Conservation (phyloP, 2,888 invertebrate species). For the Scelioninae gen. 1 region DNA sequence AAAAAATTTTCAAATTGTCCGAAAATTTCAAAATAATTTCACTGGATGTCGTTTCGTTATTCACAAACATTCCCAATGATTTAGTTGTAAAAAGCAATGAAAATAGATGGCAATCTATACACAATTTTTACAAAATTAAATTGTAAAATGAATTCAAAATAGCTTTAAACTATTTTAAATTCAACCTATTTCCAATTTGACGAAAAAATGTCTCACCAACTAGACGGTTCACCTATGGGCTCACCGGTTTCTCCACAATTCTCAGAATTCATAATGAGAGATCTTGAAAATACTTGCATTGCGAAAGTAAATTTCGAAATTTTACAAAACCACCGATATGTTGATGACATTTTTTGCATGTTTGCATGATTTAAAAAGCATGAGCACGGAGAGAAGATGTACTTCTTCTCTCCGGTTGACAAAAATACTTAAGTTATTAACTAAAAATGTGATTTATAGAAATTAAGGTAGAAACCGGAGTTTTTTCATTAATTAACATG, state of each 20-base stretch:
- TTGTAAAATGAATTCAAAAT: neutral
- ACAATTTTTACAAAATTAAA: neutral
- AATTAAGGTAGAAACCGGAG: too few species aligned
- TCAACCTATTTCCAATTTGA: neutral
- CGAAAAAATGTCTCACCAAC: neutral
- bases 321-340: neutral
- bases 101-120: neutral
- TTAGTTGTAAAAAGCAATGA: neutral
- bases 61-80: neutral
- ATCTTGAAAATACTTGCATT: neutral
- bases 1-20: neutral
- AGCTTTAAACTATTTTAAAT: neutral
- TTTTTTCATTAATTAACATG: too few species aligned
- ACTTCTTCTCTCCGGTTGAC: too few species aligned
- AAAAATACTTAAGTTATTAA: too few species aligned
- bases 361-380: too few species aligned
- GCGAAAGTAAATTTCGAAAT: too few species aligned
- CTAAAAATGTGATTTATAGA: too few species aligned
- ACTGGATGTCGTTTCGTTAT: neutral
- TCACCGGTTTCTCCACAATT: neutral
- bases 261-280: neutral
- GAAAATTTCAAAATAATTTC: neutral
- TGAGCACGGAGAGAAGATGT: too few species aligned
- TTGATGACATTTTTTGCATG: too few species aligned
- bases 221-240: neutral